Evolutionary conservation across 2,113 vertebrate genomes (phyloP).

Genomic region (Origma solitaria): DNA sequence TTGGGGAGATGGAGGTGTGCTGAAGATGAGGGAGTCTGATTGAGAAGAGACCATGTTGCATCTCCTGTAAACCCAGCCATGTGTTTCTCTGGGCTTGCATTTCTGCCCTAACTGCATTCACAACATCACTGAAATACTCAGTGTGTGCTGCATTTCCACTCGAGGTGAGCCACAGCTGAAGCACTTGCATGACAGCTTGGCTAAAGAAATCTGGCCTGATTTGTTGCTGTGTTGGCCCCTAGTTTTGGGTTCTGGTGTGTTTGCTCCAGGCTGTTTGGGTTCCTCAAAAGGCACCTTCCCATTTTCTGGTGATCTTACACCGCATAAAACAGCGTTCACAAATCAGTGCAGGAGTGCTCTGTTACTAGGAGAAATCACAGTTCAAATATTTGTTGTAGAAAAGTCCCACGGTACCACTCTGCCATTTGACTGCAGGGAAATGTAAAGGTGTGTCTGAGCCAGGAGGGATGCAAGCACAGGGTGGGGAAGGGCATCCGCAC

Average conservation of each 20-base stretch:
- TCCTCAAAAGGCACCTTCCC: neutral
- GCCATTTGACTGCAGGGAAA: neutral
- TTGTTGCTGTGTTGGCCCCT: neutral
- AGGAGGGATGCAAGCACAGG: neutral
- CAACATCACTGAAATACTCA: constrained; percentile 6
- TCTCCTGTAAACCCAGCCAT: neutral
- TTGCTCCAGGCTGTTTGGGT: neutral
- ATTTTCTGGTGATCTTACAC: neutral
- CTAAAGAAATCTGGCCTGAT: neutral
- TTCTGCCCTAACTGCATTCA: constrained; percentile 21
- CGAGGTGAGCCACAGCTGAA: constrained; percentile 16
- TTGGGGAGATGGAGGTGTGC: neutral
- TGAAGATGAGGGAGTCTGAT: neutral
- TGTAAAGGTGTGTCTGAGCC: neutral
- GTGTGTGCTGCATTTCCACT: neutral
- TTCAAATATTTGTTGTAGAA: neutral
- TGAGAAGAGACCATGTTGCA: neutral
- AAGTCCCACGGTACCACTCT: neutral
- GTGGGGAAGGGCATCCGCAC: neutral
- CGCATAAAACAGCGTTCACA: neutral
- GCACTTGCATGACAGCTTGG: neutral
- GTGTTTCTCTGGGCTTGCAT: neutral
- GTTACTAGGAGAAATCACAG: neutral
- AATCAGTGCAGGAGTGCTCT: neutral
- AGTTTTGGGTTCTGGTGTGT: neutral